These are phyloP conservation scores for Wasmannia auropunctata DNA, from an alignment of 1,140 invertebrate genomes.

Conservation along the genomic window DNA sequence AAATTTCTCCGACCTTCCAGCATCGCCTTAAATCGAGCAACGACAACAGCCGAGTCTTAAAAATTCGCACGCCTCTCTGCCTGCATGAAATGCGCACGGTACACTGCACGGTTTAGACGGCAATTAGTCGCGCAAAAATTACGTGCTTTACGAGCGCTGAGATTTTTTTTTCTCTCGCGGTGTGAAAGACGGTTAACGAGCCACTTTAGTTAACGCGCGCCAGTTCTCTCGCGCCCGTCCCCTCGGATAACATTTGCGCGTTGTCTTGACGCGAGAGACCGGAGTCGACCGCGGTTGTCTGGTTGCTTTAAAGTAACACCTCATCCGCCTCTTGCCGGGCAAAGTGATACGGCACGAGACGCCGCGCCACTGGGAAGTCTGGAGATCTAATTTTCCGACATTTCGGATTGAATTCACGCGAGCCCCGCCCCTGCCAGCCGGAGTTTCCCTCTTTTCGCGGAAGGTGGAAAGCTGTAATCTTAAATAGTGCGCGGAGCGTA, in stretches of 20 bases:
- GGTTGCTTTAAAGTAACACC: constrained; percentile 44
- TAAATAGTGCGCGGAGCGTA: constrained; percentile 64
- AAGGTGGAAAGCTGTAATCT: constrained; percentile 58
- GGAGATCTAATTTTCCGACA: constrained; percentile 73
- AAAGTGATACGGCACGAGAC: constrained; percentile 60
- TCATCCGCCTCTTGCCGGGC: neutral
- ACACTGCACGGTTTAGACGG: neutral
- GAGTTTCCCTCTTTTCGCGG: neutral
- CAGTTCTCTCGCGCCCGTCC: constrained; percentile 19
- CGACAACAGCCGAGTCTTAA: neutral
- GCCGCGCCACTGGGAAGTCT: constrained; percentile 18
- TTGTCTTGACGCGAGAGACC: constrained; percentile 20
- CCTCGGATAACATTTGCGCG: constrained; percentile 25
- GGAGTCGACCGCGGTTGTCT: constrained; percentile 47
- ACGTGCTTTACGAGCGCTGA: constrained; percentile 21
- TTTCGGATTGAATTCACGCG: constrained; percentile 74
- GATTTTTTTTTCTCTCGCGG: constrained; percentile 55
- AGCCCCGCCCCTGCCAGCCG: constrained; percentile 11
- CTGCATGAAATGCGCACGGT: constrained; percentile 25
- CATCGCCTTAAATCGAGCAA: too few relatives aligned
- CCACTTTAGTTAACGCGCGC: constrained; percentile 60
- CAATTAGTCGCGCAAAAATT: constrained; percentile 31
- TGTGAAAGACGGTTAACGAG: constrained; percentile 44
- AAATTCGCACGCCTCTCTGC: neutral
- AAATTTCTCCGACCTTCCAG: too few relatives aligned